Base-by-base conservation (phyloP, 64 coral and sea anemone genomes). In the Porites australiensis region DNA sequence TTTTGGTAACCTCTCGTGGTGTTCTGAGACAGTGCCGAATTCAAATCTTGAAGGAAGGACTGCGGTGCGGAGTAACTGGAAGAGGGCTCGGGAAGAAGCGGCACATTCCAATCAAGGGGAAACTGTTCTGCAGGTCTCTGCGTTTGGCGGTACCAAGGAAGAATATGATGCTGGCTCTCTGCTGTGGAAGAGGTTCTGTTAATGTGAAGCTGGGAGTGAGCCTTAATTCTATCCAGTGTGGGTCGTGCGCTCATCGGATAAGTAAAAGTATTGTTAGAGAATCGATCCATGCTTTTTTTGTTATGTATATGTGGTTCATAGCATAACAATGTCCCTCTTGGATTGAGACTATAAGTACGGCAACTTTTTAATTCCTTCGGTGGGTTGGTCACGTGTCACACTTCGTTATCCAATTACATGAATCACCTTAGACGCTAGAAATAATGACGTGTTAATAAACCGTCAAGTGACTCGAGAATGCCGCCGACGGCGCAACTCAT, bases 391-490 rank as follows among this genome's bases (percentile, higher is more conserved):
- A 84, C 81, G 81, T 84, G 81, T 84, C 81, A 84, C 81, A 84
- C 81, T 48, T 84, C 44, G 81, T 84, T 84, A 84, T 84, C 81
- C 81, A 84, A 84, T 84, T 84, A 84, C 81, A 67, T 51, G 44
- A 49, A 65, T 69, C 81, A 10, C 62, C 46, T 84, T 44, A 84
- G 63, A 68, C 47, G 62, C n/a, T 68, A 50, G 63, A 69, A 84
- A 84, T 84, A 84, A 84, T 84, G 81, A 84, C 21, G 81, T 84
- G 81, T n/a, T 84, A 84, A 84, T 84, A 84, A 68, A 6, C 81
- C 61, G 81, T 84, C 81, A 84, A 84, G 81, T 27, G 63, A 68
- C 81, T 68, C 16, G 22, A 65, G 44, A 64, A 68, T 37, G 27
- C 27, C 51, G 45, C 63, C 78, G 78, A 54, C 81, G 61, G 81